Conservation (phyloP, 2,113 vertebrate genomes). For the Anthoscopus minutus region DNA sequence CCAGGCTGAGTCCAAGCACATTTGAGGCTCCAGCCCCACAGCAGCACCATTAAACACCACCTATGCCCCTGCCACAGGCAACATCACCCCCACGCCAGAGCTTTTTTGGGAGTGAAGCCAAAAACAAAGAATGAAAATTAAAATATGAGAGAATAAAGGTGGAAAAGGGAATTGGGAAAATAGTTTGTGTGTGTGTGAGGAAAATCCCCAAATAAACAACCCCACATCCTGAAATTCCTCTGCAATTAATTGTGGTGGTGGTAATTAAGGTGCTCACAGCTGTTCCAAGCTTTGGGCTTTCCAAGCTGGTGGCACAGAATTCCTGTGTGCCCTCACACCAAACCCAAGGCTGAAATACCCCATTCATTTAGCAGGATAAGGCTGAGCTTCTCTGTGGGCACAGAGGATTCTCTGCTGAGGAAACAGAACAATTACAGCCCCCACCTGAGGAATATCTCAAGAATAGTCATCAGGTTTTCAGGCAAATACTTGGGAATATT, state of each 20-base stretch:
- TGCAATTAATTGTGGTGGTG: not conserved
- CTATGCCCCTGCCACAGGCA: not conserved
- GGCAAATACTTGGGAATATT: not conserved
- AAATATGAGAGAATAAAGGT: not conserved
- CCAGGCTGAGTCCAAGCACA: not conserved
- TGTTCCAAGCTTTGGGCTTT: not conserved
- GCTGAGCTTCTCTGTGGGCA: not conserved
- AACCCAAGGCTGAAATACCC: not conserved
- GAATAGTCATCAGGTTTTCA: not conserved
- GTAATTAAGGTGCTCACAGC: not conserved
- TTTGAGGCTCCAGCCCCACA: not conserved
- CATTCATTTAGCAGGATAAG: not conserved
- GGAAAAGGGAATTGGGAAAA: conserved; percentile 7
- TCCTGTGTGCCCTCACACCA: not conserved
- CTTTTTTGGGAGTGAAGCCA: not conserved
- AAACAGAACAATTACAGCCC: not conserved
- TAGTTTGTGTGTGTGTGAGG: conserved; percentile 23
- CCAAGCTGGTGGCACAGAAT: not conserved
- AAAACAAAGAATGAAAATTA: not conserved
- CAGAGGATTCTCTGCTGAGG: not conserved
- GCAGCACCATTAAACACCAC: not conserved
- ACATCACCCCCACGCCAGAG: not conserved
- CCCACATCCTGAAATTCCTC: not conserved
- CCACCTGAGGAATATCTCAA: not conserved
- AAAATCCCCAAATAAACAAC: conserved; percentile 11